Conservation (phyloP, 1,140 invertebrate species). For the Paracyclopina nana region DNA sequence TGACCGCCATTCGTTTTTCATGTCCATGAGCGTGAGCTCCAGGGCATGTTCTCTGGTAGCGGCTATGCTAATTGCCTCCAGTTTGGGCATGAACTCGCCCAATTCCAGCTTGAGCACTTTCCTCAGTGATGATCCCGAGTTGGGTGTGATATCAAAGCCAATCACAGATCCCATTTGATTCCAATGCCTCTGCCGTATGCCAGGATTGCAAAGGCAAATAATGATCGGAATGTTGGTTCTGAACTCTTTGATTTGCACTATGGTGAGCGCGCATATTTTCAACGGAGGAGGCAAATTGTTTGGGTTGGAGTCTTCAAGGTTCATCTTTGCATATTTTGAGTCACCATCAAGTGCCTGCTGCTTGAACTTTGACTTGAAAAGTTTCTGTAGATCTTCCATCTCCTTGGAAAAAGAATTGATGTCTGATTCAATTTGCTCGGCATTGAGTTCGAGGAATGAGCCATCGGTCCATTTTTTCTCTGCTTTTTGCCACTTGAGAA, state of each 20-base stretch:
- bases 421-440: conserved; percentile 40
- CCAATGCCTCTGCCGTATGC: conserved; percentile 69
- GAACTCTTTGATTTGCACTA: conserved; percentile 56
- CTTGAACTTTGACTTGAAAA: conserved; percentile 54
- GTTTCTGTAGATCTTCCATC: conserved; percentile 56
- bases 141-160: conserved; percentile 60
- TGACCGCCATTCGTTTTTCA: conserved; percentile 63
- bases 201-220: conserved; percentile 65
- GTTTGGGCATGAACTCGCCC: conserved; percentile 47
- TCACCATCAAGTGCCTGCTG: conserved; percentile 44
- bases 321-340: conserved; percentile 30
- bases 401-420: conserved; percentile 27
- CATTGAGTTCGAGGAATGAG: conserved; percentile 60
- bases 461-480: conserved; percentile 74
- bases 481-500: conserved; percentile 51
- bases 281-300: conserved; percentile 52
- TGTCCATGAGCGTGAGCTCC: conserved; percentile 52
- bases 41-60: conserved; percentile 68
- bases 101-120: conserved; percentile 59
- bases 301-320: conserved; percentile 46
- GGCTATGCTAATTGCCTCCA: conserved; percentile 66
- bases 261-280: conserved; percentile 44
- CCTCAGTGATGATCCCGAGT: conserved; percentile 46
- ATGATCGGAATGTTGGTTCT: conserved; percentile 50
- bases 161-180: conserved; percentile 64